These are phyloP conservation scores for Scartelaos histophorus DNA, from an alignment of 2,113 vertebrate species.

Conservation along the genomic window DNA sequence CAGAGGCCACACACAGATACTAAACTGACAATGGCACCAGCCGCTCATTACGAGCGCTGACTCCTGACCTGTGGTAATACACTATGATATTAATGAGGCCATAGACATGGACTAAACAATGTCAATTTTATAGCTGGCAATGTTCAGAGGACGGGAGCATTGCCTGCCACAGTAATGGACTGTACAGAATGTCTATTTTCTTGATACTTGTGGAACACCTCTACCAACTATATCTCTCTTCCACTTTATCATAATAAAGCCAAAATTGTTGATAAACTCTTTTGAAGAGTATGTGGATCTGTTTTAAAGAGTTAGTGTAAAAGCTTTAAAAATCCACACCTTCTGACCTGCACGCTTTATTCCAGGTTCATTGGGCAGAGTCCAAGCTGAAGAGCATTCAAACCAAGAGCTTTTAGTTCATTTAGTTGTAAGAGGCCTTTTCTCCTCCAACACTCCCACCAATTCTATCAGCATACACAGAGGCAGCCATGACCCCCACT, in stretches of 20 bases:
- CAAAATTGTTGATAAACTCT: conserved; percentile 16
- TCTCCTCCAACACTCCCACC: conserved; percentile 70
- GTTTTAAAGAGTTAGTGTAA: conserved; percentile 68
- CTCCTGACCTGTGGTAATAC: background rate
- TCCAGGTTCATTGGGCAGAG: conserved; percentile 55
- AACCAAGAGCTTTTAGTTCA: conserved; percentile 75
- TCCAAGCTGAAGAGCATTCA: conserved; percentile 67
- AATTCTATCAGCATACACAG: conserved; percentile 54
- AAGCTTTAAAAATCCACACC: conserved; percentile 59
- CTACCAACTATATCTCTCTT: background rate
- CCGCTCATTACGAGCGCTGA: background rate
- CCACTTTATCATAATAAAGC: background rate
- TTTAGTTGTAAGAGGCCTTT: conserved; percentile 69
- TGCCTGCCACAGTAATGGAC: background rate
- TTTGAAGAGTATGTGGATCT: conserved; percentile 51
- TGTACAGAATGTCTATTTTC: background rate
- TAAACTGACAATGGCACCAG: background rate
- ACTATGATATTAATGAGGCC: too few species aligned
- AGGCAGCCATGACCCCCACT: conserved; percentile 71
- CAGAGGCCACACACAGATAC: background rate
- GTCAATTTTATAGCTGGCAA: background rate
- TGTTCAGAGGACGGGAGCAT: background rate
- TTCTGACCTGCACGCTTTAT: conserved; percentile 62
- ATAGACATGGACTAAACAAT: too few species aligned
- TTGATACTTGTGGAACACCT: background rate